These are phyloP conservation scores for Muscidifurax raptorellus DNA, from an alignment of 1,140 invertebrate species.

Conservation along the genomic window DNA sequence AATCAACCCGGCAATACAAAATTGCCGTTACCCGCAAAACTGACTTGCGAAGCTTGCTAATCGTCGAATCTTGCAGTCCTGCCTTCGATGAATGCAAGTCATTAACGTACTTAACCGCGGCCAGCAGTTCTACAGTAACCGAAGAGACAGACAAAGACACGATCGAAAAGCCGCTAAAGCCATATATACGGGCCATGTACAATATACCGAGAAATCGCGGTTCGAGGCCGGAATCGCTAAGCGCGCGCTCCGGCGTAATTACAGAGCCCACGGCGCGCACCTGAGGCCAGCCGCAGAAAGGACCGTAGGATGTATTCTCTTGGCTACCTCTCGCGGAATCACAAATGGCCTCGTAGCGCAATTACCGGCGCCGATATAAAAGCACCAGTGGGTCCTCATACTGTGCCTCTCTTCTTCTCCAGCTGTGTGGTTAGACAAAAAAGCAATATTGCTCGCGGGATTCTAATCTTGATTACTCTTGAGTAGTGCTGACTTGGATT, in stretches of 20 bases:
- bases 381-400: not conserved
- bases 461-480: too few species aligned
- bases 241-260: constrained; percentile 21
- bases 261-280: not conserved
- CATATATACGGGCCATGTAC: not conserved
- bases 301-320: not conserved
- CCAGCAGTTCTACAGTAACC: too few species aligned
- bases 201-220: not conserved
- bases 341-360: not conserved
- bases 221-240: constrained; percentile 44
- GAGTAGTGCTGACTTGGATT: not conserved
- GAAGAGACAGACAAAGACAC: constrained; percentile 6
- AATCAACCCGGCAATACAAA: not conserved
- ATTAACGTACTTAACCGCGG: constrained; percentile 60
- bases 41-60: too few species aligned
- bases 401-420: not conserved
- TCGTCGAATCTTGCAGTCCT: constrained; percentile 20
- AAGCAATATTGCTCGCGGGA: not conserved
- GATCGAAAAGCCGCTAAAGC: not conserved
- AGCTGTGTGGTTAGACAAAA: too few species aligned
- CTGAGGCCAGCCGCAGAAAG: constrained; percentile 8
- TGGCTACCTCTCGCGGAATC: not conserved
- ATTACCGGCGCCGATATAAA: not conserved
- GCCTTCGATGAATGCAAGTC: constrained; percentile 59
- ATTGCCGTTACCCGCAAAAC: too few species aligned